Base-by-base conservation (phyloP, 64 coral and sea anemone genomes). In the Catalaphyllia jardinei region DNA sequence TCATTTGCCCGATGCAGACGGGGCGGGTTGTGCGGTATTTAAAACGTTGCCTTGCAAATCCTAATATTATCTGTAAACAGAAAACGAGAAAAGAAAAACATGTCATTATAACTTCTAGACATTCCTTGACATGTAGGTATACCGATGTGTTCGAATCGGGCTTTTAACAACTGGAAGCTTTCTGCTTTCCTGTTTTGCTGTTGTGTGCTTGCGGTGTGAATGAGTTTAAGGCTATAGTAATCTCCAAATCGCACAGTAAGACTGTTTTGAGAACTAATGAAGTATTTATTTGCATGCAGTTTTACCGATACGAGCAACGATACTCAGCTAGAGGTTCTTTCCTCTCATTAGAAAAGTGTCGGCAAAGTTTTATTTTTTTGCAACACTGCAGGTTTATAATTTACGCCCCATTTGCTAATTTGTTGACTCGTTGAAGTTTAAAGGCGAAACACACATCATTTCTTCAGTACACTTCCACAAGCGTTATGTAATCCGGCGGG, bases 41-140 rank as follows among this genome's bases (percentile, higher is more conserved):
- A 69, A 85, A 85, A 35, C 29, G 31, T 85, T 38, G 61, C 62
- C 63, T 71, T 85, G 35, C 38, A 85, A 85, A 85, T 85, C 81
- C 81, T 71, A 85, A 85, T 85, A 71, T 85, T 85, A 85, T 85
- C 81, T 71, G 61, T 85, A 85, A 85, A 85, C 81, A 85, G 62
- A 51, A 85, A 54, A 29, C 35, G 81, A 85, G 81, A 85, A 71
- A 71, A 85, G 62, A 85, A 85, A 71, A 85, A 85, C 81, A 85
- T 85, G 51, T 29, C 63, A 4, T 64, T 69, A 52, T 63, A n/a
- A 3, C 63, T 85, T 27, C 81, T 52, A 71, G 81, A 85, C 81
- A 85, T 85, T 85, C 81, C 81, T 85, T 16, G 27, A 85, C 81
- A 85, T 51, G 33, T 51, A 25, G 38, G 24, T 24, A 51, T 5